A percentile compares a stretch with the other conserved stretches of the same genome.
phyloP scores from a whole-genome alignment of 2,113 vertebrate genomes.

The Nanorana parkeri region DNA sequence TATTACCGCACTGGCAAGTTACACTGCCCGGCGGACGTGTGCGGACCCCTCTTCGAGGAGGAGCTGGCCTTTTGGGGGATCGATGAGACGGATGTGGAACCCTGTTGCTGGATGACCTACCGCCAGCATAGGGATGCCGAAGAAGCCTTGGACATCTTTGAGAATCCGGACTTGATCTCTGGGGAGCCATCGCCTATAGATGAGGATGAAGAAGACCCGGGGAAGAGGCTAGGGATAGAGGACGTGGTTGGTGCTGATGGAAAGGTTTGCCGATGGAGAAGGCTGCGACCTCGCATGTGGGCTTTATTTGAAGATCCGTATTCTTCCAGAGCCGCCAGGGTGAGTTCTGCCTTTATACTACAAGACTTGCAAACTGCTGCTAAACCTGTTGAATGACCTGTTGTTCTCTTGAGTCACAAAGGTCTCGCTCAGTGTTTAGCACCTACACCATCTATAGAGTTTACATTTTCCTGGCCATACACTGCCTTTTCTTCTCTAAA shows the following conservation, averaged over 20 bases:
- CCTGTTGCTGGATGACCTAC: slow-evolving; percentile 97
- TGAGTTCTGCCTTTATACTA: slow-evolving; percentile 68
- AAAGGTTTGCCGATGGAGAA: slow-evolving; percentile 81
- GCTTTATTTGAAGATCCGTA: slow-evolving; percentile 96
- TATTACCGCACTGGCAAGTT: slow-evolving; percentile 95
- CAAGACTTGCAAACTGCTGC: too few species aligned
- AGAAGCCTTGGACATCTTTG: slow-evolving; percentile 94
- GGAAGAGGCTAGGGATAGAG: slow-evolving; percentile 81
- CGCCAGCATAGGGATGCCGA: slow-evolving; percentile 94
- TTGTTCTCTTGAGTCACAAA: too few species aligned
- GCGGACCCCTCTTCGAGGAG: slow-evolving; percentile 93
- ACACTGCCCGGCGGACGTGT: slow-evolving; percentile 95
- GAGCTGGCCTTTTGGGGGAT: slow-evolving; percentile 96
- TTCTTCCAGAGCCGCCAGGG: slow-evolving; percentile 93
- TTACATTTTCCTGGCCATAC: too few species aligned
- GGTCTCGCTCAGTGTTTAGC: too few species aligned
- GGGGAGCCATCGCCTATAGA: slow-evolving; percentile 73
- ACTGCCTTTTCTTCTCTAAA: too few species aligned
- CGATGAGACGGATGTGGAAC: slow-evolving; percentile 97
- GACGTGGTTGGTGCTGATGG: slow-evolving; percentile 72
- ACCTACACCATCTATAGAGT: too few species aligned
- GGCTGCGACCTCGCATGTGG: slow-evolving; percentile 91
- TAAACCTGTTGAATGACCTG: background rate
- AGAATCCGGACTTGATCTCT: slow-evolving; percentile 82
- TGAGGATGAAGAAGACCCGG: slow-evolving; percentile 75